Percentiles rank a stretch among this genome's conserved stretches.
phyloP scores from a whole-genome alignment of 2,113 vertebrate species.

The Halichoeres trimaculatus region DNA sequence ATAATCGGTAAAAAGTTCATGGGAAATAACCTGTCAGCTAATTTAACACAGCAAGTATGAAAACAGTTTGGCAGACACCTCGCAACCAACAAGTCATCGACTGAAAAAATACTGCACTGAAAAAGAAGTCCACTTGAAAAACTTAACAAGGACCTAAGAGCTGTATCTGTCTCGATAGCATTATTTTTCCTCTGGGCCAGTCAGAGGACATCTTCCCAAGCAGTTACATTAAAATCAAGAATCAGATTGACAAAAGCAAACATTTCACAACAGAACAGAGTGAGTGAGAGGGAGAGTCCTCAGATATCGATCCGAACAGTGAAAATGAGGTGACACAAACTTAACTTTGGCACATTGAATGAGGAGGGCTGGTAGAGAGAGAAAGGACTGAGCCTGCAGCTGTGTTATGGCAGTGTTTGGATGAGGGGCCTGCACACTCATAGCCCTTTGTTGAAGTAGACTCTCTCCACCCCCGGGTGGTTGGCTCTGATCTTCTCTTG shows the following conservation, averaged over 20 bases:
- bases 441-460: slow-evolving; percentile 99
- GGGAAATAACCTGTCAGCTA: slow-evolving; percentile 9
- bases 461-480: slow-evolving; percentile 85
- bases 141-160: slow-evolving; percentile 35
- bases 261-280: slow-evolving; percentile 49
- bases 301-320: slow-evolving; percentile 18
- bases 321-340: slow-evolving; percentile 69
- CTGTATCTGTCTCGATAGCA: slow-evolving; percentile 32
- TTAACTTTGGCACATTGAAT: slow-evolving; percentile 83
- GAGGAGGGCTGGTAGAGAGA: slow-evolving; percentile 63
- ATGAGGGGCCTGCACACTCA: slow-evolving; percentile 71
- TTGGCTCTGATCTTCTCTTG: slow-evolving; percentile 90
- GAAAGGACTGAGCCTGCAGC: slow-evolving; percentile 54
- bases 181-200: slow-evolving; percentile 22
- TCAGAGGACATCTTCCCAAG: slow-evolving; percentile 36
- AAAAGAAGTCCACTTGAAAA: slow-evolving; percentile 51
- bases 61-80: slow-evolving; percentile 45
- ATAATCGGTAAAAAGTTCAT: slow-evolving; percentile 25
- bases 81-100: slow-evolving; percentile 25
- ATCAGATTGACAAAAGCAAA: slow-evolving; percentile 63
- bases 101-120: slow-evolving; percentile 34
- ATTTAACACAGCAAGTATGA: slow-evolving; percentile 40
- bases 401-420: slow-evolving; percentile 64
- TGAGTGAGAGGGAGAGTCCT: slow-evolving; percentile 39
- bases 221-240: slow-evolving; percentile 57